These are phyloP conservation scores for Octonoba sinensis DNA, from an alignment of 2,888 invertebrate species.

Conservation along the genomic window DNA sequence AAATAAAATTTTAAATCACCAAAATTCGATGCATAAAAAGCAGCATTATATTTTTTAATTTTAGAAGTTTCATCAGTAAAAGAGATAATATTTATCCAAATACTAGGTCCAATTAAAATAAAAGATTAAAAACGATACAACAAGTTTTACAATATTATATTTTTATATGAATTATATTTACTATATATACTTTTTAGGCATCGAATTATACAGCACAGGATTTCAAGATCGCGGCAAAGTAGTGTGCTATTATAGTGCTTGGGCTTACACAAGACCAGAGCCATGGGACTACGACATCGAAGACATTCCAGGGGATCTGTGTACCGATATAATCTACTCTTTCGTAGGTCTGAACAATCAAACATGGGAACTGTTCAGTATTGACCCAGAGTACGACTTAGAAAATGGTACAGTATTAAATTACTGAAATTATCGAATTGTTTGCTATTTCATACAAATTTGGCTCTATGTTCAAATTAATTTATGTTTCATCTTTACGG, in stretches of 20 bases:
- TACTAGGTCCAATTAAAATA: neutral
- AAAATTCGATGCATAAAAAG: no score
- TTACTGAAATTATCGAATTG: neutral
- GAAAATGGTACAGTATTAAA: constrained; percentile 76
- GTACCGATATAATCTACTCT: constrained; percentile 67
- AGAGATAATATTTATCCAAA: no score
- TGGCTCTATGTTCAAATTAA: neutral
- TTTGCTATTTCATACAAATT: neutral
- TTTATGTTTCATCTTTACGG: no score
- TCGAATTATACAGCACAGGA: constrained; percentile 37
- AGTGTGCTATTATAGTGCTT: constrained; percentile 68
- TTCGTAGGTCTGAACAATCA: constrained; percentile 66
- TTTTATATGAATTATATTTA: neutral
- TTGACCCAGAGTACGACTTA: constrained; percentile 77
- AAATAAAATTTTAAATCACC: no score
- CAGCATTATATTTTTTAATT: no score
- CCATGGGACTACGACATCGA: constrained; percentile 67
- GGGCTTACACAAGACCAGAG: constrained; percentile 67
- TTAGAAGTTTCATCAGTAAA: no score
- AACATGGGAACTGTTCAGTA: constrained; percentile 65
- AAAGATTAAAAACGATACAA: neutral
- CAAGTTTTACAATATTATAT: neutral
- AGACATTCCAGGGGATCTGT: constrained; percentile 65
- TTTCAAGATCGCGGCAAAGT: constrained; percentile 63
- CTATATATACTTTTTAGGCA: constrained; percentile 10